Percentiles rank a stretch among this genome's conserved stretches.
phyloP scores from a whole-genome alignment of 2,888 invertebrate species.

The Lasioglossum vierecki region DNA sequence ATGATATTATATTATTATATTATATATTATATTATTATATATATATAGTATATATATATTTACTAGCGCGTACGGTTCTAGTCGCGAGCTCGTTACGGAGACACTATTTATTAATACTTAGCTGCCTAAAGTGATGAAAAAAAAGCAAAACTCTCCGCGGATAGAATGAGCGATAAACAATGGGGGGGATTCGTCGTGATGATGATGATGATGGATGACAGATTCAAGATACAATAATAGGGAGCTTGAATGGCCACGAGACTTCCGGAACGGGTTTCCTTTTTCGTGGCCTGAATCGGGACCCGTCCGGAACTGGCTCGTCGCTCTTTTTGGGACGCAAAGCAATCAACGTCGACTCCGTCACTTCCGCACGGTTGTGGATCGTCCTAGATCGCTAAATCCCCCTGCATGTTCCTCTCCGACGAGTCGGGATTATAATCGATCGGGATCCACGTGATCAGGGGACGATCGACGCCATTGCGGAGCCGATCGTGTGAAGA shows the following conservation, averaged over 20 bases:
- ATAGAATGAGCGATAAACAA: constrained; percentile 15
- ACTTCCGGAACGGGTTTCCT: constrained; percentile 23
- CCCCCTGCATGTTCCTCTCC: constrained; percentile 49
- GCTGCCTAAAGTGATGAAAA: constrained; percentile 69
- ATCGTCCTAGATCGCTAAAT: constrained; percentile 23
- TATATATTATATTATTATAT: constrained; percentile 70
- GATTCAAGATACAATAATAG: constrained; percentile 28
- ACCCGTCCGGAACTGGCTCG: background rate
- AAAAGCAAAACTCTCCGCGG: constrained; percentile 33
- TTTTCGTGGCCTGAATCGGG: background rate
- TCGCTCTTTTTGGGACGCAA: constrained; percentile 22
- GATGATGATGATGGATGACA: constrained; percentile 4
- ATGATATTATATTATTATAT: constrained; percentile 76
- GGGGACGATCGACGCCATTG: constrained; percentile 30
- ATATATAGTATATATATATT: constrained; percentile 74
- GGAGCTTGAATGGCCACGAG: constrained; percentile 23
- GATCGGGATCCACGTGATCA: constrained; percentile 31
- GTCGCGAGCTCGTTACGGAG: constrained; percentile 76
- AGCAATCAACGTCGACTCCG: background rate
- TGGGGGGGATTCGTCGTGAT: constrained; percentile 28
- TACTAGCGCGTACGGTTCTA: constrained; percentile 76
- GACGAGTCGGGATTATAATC: constrained; percentile 33
- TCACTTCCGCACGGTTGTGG: constrained; percentile 14
- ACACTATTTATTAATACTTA: constrained; percentile 72
- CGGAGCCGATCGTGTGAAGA: constrained; percentile 19